Percentiles rank a stretch among this genome's conserved stretches.
These are phyloP conservation scores for Copsychus sechellarum DNA, from an alignment of 2,113 vertebrate genomes.

Conservation along the genomic window DNA sequence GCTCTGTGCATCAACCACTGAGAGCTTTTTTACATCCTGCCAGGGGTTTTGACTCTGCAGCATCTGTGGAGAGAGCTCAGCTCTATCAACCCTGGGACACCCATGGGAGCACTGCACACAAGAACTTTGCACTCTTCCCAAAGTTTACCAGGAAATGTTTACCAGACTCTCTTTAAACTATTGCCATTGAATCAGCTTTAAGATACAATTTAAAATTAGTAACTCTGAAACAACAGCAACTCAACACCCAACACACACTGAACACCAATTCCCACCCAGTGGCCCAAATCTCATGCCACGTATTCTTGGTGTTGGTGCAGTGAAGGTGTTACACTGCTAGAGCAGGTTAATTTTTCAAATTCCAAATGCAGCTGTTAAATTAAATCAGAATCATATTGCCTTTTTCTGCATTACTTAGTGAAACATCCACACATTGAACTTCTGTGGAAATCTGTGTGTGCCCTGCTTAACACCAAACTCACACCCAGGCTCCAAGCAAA, in stretches of 20 bases:
- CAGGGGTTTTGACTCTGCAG: neutral
- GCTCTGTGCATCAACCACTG: neutral
- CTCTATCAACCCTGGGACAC: neutral
- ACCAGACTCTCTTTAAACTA: neutral
- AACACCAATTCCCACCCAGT: neutral
- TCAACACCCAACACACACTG: fast-evolving
- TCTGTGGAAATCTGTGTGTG: neutral
- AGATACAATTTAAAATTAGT: neutral
- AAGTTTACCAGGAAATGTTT: neutral
- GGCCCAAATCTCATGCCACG: fast-evolving
- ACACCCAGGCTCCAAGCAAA: neutral
- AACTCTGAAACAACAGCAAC: neutral
- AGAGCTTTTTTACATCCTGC: neutral
- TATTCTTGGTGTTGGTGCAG: neutral
- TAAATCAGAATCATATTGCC: neutral
- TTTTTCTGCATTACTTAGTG: neutral
- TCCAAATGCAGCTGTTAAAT: neutral
- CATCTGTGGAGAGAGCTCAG: neutral
- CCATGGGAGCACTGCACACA: neutral
- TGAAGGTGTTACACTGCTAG: neutral
- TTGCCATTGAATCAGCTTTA: fast-evolving
- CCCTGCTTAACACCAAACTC: neutral
- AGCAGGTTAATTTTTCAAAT: neutral
- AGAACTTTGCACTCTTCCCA: neutral
- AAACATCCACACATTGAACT: fast-evolving